Evolutionary conservation across 2,888 invertebrate genomes (phyloP), one percentile per base, ranked within the genome.

Genomic region (Lithophane leautieri): DNA sequence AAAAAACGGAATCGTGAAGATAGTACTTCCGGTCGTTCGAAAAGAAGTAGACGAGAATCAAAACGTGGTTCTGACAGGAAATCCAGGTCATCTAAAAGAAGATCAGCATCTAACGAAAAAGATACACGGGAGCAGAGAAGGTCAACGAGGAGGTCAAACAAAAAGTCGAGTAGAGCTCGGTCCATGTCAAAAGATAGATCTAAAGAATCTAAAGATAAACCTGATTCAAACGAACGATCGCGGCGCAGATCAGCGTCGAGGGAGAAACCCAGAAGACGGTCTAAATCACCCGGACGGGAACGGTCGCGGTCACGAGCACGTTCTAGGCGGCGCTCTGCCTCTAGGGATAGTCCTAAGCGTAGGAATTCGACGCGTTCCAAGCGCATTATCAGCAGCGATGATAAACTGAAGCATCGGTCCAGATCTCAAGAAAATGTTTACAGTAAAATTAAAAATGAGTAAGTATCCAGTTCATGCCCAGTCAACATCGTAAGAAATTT

Each of bases 391-490:
- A 93, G 91, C 68, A 88, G 88, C 6, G 95, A 94, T 3, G 95
- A 94, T 2, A 93, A 92, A 76, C 81, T 86, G 22, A 93, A 92
- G 83, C 92, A 90, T 58, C 93, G 96, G 47, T 96, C 96, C 22
- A 91, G 92, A 88, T 96, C 96, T 78, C 96, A 96, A 88, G 96
- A 96, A 61, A 91, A 91, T 79, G 84, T 86, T 68, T 91, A 89
- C 76, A 92, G 83, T 77, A 95, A 95, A 87, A 93, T 77, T 83
- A 96, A 96, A 89, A 93, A 94, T 88, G 96, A 96, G 96, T 96
- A 92, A 91, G 95, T 90, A 73, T 70, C 60, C 34, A 65, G 58
- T 65, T 65, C 7, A 62, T 67, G 4, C 16, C 58, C 9, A 42
- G 52, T 71, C 44, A 25, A 66, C n/a, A 40, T 61, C 52, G 2